Percentiles rank a stretch among this genome's conserved stretches.
These are phyloP conservation scores for Dromococcyx pavoninus DNA, from an alignment of 2,797 vertebrate genomes.

Conservation along the genomic window DNA sequence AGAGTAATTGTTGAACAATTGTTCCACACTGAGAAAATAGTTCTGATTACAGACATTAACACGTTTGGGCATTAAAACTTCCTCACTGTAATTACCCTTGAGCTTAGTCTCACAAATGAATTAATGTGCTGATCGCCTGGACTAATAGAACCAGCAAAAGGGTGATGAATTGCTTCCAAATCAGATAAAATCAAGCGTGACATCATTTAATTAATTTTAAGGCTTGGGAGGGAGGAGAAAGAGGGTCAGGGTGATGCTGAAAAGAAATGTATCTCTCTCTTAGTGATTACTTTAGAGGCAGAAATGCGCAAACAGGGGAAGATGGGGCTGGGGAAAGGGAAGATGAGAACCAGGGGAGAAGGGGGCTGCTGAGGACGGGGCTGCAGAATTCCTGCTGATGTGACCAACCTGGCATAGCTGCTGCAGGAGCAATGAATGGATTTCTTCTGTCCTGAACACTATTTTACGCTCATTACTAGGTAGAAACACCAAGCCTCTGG, in stretches of 20 bases:
- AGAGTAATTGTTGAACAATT: constrained; percentile 80
- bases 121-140: constrained; percentile 78
- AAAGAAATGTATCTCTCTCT: constrained; percentile 27
- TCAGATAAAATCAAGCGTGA: constrained; percentile 88
- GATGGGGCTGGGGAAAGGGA: neutral
- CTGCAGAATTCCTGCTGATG: rapidly evolving
- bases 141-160: constrained; percentile 81
- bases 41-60: constrained; percentile 81
- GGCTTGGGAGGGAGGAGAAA: constrained; percentile 43
- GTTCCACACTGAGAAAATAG: constrained; percentile 76
- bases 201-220: constrained; percentile 90
- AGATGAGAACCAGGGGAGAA: neutral
- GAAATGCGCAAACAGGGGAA: neutral
- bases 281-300: neutral
- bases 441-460: neutral
- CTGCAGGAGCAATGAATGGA: neutral
- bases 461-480: neutral
- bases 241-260: constrained; percentile 15
- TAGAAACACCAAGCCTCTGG: neutral
- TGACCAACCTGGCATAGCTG: neutral
- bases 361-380: neutral
- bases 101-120: constrained; percentile 82
- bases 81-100: constrained; percentile 81
- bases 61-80: constrained; percentile 76
- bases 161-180: constrained; percentile 89